Evolutionary conservation across 2,797 vertebrate species (phyloP), one percentile per base, ranked within the genome.

Genomic region (Rhynchotus rufescens): DNA sequence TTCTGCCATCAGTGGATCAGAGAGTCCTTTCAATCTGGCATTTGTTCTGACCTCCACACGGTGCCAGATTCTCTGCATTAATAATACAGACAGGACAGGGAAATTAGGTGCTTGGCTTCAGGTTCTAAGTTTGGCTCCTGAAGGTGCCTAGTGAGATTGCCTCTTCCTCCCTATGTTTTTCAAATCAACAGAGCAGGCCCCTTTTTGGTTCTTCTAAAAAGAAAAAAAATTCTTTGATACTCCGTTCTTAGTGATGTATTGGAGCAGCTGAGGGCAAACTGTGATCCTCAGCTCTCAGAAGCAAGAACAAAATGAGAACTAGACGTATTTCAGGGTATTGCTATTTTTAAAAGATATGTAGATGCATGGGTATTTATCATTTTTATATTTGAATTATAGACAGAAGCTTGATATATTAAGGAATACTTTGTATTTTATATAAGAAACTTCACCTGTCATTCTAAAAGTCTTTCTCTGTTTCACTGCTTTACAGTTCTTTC

Each of bases 191-290:
- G 69, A 85, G 93, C 52, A 95, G 88, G 71, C 15, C 30, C 75
- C 14, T 77, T 79, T 79, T 89, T 92, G 90, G 75, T 90, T 76
- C 69, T 86, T 84, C 64, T 77, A 52, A 89, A 91, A 76, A 89
- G 81, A 36, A 36, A 36, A 23, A 44, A 90, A 23, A 25, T 60
- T 69, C 57, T 87, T 80, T 32, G 28, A 79, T 75, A 21, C 64
- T 86, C 76, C 38, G 2, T 30, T 72, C 30, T 67, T 80, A 14
- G 21, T 80, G 66, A 51, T 73, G 7, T 83, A 28, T 23, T 78
- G 34, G n/a, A 88, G 54, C 72, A 90, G 51, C 52, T 88, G 72
- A 92, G 49, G 28, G 54, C 72, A 94, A 86, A 66, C 45, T 84
- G 61, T 36, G 52, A 64, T 90, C 32, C 66, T 79, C 36, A 49